Base-by-base conservation (phyloP, 2,113 vertebrate species). In the Apeltes quadracus region DNA sequence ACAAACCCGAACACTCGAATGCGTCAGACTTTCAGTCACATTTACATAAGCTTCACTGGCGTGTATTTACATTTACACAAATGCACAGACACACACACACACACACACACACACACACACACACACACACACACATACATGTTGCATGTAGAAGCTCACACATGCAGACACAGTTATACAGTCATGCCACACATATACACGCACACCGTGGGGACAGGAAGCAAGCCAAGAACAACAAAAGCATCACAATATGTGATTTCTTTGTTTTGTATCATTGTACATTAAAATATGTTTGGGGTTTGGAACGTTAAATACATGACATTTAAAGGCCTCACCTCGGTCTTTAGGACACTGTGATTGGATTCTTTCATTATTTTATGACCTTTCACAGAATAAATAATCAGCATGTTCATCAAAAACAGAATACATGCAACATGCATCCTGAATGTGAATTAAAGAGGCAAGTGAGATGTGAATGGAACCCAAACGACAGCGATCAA, bases 381-480 rank as follows among this genome's bases (percentile, higher is more conserved):
- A 23, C 22, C 12, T 51, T 51, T 48, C 20, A n/a, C 25, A 16
- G 51, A 20, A 27, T 56, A 56, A 56, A 48, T 22, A 7, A 61
- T 61, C 39, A 20, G 16, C 39, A 27, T 6, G 8, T 29, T 61
- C 10, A 61, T 5, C 3, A 18, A 58, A 7, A 36, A 58, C 4
- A 58, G 20, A 12, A 25, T 53, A 10, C 22, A 51, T 51, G n/a
- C 46, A 50, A 50, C 20, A 44, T 18, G 43, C 18, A n/a, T 48
- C 48, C 20, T n/a, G 12, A 12, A 39, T 13, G 22, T 23, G 9
- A 38, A 61, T 39, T 56, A 7, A 68, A 11, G 1, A 5, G 20
- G 48, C 22, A 62, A 25, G 29, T 20, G 16, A 41, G 38, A 63
- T 68, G 32, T 54, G 34, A 72, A 54, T 38, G 25, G 59, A 32